These are phyloP conservation scores for Hydroisotoma schaefferi DNA, from an alignment of 2,888 invertebrate genomes.

Conservation along the genomic window DNA sequence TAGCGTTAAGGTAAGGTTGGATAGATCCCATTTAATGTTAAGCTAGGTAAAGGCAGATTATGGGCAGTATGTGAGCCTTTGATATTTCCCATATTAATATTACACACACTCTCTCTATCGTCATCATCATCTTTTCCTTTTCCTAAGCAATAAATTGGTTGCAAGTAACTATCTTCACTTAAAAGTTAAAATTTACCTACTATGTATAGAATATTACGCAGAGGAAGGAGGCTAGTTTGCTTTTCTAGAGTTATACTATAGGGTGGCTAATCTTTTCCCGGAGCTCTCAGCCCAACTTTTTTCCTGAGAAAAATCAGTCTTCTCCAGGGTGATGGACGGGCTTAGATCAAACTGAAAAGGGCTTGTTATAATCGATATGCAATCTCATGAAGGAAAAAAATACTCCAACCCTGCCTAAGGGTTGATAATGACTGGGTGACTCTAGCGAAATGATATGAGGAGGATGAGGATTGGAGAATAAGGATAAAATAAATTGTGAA, in stretches of 20 bases:
- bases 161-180: not conserved
- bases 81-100: not conserved
- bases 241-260: too few species aligned
- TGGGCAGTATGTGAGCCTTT: too few species aligned
- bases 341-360: not conserved
- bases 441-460: too few species aligned
- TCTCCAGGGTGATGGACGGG: not conserved
- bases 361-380: not conserved
- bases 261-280: conserved; percentile 4
- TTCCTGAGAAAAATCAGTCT: not conserved
- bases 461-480: too few species aligned
- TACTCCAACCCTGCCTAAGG: too few species aligned
- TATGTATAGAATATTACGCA: not conserved
- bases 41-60: too few species aligned
- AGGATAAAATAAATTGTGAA: too few species aligned
- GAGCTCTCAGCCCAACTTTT: not conserved
- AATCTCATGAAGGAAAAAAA: conserved; percentile 2
- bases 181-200: not conserved
- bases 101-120: not conserved
- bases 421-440: too few species aligned
- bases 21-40: too few species aligned
- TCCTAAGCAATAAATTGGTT: not conserved
- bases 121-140: conserved; percentile 1
- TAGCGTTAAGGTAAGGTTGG: too few species aligned
- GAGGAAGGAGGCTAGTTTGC: too few species aligned